Percentiles rank a stretch among this genome's conserved stretches.
These are phyloP conservation scores for Pogona vitticeps DNA, from an alignment of 2,113 vertebrate species.

Conservation along the genomic window DNA sequence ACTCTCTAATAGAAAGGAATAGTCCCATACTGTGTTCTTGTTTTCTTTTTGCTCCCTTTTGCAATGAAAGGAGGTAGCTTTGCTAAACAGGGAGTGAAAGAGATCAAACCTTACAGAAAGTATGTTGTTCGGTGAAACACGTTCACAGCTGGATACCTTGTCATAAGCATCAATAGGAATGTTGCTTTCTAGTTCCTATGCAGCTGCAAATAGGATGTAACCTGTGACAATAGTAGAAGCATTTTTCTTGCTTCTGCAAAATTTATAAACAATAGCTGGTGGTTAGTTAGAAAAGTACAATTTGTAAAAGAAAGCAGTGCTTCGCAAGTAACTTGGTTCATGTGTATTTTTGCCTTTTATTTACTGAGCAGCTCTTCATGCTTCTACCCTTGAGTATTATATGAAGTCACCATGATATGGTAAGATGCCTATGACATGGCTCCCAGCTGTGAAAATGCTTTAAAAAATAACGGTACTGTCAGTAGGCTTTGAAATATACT, in stretches of 20 bases:
- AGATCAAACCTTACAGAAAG: constrained; percentile 21
- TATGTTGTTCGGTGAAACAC: constrained; percentile 12
- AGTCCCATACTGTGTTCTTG: constrained; percentile 11
- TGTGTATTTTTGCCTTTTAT: not conserved
- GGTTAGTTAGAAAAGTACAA: not conserved
- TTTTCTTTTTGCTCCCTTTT: not conserved
- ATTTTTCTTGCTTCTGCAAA: not conserved
- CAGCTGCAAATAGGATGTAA: constrained; percentile 16
- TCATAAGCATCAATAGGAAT: constrained; percentile 13
- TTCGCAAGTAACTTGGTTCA: not conserved
- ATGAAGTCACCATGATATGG: constrained; percentile 9
- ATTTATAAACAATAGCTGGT: not conserved
- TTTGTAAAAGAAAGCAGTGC: not conserved
- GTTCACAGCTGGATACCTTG: constrained; percentile 20
- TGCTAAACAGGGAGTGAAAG: constrained; percentile 16
- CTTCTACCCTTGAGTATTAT: constrained; percentile 9
- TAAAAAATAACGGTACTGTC: not conserved
- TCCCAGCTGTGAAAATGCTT: constrained; percentile 31
- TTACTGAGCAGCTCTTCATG: not conserved
- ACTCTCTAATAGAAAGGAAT: constrained; percentile 4
- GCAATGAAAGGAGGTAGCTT: constrained; percentile 19
- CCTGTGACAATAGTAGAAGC: not conserved
- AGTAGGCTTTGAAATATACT: not conserved
- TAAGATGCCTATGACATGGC: constrained; percentile 15
- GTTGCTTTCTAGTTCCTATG: constrained; percentile 19